Evolutionary conservation across 1,140 invertebrate species (phyloP).

Genomic region (Ceratosolen solmsi): DNA sequence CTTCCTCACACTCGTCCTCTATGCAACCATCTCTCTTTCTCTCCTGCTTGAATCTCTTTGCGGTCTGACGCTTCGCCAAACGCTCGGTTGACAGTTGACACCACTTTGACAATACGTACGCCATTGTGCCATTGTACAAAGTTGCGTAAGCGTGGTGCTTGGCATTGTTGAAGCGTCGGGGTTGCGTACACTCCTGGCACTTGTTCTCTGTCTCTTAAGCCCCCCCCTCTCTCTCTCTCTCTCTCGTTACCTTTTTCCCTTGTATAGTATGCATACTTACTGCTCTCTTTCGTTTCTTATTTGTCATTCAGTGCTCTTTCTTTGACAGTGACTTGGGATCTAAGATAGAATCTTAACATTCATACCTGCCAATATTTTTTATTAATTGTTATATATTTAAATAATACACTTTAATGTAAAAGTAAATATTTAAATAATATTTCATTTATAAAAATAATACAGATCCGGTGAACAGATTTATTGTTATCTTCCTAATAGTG

Average conservation of each 20-base stretch:
- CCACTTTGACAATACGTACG: slow-evolving; percentile 61
- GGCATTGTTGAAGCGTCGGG: slow-evolving; percentile 59
- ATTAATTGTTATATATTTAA: too few species aligned
- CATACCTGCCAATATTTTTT: neutral
- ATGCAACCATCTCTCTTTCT: too few species aligned
- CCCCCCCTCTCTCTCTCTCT: slow-evolving; percentile 43
- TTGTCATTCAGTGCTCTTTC: neutral
- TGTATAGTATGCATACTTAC: neutral
- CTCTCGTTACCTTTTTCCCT: slow-evolving; percentile 3
- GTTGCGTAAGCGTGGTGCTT: slow-evolving; percentile 58
- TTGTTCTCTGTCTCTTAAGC: slow-evolving; percentile 10
- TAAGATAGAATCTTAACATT: too few species aligned
- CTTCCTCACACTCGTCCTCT: slow-evolving; percentile 28
- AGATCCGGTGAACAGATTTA: too few species aligned
- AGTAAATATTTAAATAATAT: too few species aligned
- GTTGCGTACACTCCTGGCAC: neutral
- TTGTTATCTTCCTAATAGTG: too few species aligned
- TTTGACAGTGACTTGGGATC: neutral
- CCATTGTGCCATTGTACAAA: slow-evolving; percentile 65
- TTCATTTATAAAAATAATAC: too few species aligned
- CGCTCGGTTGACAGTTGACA: slow-evolving; percentile 71
- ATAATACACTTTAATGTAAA: too few species aligned
- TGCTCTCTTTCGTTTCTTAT: neutral
- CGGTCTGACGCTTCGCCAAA: slow-evolving; percentile 61
- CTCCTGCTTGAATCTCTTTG: slow-evolving; percentile 49